Evolutionary conservation across 92 coral and sea anemone species (phyloP).

Genomic region (Bergia puertoricense): DNA sequence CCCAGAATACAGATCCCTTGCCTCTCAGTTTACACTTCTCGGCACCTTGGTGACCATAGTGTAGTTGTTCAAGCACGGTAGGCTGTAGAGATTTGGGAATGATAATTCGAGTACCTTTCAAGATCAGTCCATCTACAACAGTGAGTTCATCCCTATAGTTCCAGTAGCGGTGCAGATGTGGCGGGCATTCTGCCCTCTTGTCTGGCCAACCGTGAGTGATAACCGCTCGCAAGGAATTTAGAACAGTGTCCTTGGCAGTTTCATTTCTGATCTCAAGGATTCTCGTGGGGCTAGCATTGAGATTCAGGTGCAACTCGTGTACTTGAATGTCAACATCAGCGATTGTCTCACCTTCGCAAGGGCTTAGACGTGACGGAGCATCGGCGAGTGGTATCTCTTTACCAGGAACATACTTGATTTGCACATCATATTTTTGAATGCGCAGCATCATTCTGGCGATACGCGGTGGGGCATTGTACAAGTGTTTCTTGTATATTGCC

Average conservation of each 20-base stretch:
- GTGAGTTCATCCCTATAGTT: slow-evolving; percentile 59
- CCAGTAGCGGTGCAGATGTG: slow-evolving; percentile 58
- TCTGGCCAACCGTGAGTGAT: slow-evolving; percentile 59
- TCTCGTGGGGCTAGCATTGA: slow-evolving; percentile 61
- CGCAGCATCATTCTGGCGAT: slow-evolving; percentile 71
- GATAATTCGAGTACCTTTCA: too few species aligned
- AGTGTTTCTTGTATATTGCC: slow-evolving; percentile 55
- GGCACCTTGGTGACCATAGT: slow-evolving; percentile 52
- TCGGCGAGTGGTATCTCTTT: slow-evolving; percentile 51
- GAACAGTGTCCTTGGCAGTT: slow-evolving; percentile 42
- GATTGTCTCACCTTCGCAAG: slow-evolving; percentile 19
- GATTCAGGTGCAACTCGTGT: slow-evolving; percentile 52
- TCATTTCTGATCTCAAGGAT: slow-evolving; percentile 45
- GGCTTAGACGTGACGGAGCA: slow-evolving; percentile 53
- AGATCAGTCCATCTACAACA: too few species aligned
- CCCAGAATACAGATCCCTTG: slow-evolving; percentile 66
- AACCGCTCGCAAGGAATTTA: slow-evolving; percentile 34
- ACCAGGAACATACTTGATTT: slow-evolving; percentile 44
- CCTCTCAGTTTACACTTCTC: slow-evolving; percentile 65
- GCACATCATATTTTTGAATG: slow-evolving; percentile 48
- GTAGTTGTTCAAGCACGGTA: slow-evolving; percentile 50
- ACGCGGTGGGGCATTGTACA: slow-evolving; percentile 61
- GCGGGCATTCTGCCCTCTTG: slow-evolving; percentile 58
- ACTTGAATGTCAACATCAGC: neutral
- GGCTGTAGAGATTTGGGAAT: slow-evolving; percentile 49